Evolutionary conservation across 2,797 vertebrate species (phyloP).

Genomic region (Scolopax rusticola): DNA sequence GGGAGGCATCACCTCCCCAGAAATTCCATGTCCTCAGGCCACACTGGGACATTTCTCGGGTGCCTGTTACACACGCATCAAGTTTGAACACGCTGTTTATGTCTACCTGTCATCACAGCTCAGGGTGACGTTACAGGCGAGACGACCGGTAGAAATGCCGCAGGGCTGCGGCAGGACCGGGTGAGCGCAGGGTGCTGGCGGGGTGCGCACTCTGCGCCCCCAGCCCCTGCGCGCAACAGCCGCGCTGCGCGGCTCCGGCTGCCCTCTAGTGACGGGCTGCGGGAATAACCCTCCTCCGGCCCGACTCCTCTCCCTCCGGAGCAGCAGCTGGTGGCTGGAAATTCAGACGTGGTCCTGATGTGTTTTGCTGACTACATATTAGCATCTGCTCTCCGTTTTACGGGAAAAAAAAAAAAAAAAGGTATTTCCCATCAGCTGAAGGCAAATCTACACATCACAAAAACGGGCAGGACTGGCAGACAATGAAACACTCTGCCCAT

Average conservation of each 20-base stretch:
- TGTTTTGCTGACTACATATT: neutral
- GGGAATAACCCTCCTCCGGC: neutral
- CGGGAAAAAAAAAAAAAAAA: neutral
- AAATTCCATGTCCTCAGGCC: neutral
- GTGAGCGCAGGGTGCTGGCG: neutral
- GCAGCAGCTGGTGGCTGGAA: neutral
- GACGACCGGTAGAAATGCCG: accelerated
- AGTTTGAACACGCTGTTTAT: accelerated
- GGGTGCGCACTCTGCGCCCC: neutral
- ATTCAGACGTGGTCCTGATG: neutral
- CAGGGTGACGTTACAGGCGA: neutral
- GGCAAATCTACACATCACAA: neutral
- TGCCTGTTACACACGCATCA: neutral
- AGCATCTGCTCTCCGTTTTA: neutral
- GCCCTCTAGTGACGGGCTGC: neutral
- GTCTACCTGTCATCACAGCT: neutral
- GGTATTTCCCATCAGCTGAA: neutral
- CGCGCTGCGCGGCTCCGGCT: neutral
- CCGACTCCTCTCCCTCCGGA: neutral
- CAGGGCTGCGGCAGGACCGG: neutral
- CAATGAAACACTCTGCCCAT: neutral
- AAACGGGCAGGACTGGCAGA: neutral
- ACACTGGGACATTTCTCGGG: neutral
- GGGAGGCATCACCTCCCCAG: neutral
- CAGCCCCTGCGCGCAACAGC: neutral